These are phyloP conservation scores for Anorthoa munda DNA, from an alignment of 2,888 invertebrate species.

Conservation along the genomic window DNA sequence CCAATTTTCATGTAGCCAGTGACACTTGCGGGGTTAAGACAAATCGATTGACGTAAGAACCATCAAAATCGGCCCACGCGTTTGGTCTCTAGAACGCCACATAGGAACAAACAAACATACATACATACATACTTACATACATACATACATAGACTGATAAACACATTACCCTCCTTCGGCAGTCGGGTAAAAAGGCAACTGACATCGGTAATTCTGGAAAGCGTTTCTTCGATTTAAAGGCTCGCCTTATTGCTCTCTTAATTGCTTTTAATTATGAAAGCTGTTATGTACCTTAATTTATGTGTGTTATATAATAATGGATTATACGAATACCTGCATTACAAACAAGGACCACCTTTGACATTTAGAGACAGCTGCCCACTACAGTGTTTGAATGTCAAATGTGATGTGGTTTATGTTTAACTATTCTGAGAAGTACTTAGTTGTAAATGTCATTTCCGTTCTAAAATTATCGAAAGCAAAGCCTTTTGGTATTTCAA, in stretches of 20 bases:
- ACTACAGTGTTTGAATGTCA: slow-evolving; percentile 32
- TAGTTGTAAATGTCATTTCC: slow-evolving; percentile 14
- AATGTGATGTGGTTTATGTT: slow-evolving; percentile 24
- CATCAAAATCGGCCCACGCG: too few relatives aligned
- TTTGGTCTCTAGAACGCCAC: too few relatives aligned
- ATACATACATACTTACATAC: too few relatives aligned
- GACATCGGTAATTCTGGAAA: slow-evolving; percentile 36
- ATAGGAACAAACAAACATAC: too few relatives aligned
- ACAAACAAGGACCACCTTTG: slow-evolving; percentile 29
- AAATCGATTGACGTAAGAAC: too few relatives aligned
- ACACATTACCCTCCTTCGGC: too few relatives aligned
- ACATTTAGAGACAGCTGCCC: slow-evolving; percentile 34
- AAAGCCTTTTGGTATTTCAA: neutral
- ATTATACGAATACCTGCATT: slow-evolving; percentile 8
- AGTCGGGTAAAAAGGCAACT: slow-evolving; percentile 40
- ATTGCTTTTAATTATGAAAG: slow-evolving; percentile 58
- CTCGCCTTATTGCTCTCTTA: slow-evolving; percentile 49
- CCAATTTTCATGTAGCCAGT: too few relatives aligned
- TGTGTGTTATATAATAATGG: slow-evolving; percentile 38
- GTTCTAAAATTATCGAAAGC: neutral
- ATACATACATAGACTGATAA: too few relatives aligned
- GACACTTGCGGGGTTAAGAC: too few relatives aligned
- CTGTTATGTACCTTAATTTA: slow-evolving; percentile 43
- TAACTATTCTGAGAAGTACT: slow-evolving; percentile 6
- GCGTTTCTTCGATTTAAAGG: slow-evolving; percentile 56